phyloP scores from a whole-genome alignment of 2,113 vertebrate genomes.

The Anhinga rufa region DNA sequence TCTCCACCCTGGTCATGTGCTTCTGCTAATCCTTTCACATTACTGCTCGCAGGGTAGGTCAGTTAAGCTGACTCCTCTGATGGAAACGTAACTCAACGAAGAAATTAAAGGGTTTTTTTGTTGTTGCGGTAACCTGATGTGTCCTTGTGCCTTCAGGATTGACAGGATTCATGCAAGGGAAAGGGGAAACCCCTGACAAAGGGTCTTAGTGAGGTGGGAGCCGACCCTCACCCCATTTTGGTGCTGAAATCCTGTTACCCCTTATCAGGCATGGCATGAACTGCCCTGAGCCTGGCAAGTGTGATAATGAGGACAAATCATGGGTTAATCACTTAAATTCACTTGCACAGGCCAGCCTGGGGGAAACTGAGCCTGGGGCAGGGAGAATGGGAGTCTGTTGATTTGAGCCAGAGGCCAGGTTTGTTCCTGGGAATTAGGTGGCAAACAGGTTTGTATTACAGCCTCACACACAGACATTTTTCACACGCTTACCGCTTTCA shows the following conservation, averaged over 20 bases:
- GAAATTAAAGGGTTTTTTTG: neutral
- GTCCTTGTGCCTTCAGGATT: neutral
- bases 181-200: neutral
- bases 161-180: neutral
- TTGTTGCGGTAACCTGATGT: neutral
- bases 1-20: neutral
- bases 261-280: neutral
- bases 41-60: neutral
- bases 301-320: neutral
- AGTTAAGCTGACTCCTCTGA: neutral
- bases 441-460: neutral
- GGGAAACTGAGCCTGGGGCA: neutral
- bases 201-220: neutral
- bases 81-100: neutral
- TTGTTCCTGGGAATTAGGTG: neutral
- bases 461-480: neutral
- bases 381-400: neutral
- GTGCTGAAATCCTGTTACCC: neutral
- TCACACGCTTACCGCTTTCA: neutral
- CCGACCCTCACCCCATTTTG: neutral
- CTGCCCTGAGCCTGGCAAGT: neutral
- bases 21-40: neutral
- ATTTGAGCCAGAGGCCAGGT: neutral
- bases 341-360: neutral
- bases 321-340: neutral